Conservation (phyloP, 2,113 vertebrate species). For the Okapia johnstoni region DNA sequence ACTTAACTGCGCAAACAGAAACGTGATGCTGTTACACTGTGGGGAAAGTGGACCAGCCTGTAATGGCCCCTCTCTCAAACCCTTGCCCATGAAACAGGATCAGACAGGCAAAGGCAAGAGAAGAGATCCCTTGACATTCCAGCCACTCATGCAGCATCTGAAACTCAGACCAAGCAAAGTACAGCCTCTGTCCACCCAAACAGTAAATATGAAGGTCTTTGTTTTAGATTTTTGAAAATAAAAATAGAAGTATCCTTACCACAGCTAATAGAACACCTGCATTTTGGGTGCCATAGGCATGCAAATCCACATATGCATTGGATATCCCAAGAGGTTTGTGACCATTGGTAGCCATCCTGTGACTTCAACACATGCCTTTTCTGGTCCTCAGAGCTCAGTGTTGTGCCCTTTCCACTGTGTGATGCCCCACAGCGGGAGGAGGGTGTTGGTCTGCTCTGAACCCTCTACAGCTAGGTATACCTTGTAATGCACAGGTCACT, state of each 20-base stretch:
- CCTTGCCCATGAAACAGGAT: background rate
- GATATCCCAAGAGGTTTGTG: background rate
- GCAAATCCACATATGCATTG: background rate
- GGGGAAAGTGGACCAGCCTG: background rate
- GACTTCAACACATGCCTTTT: background rate
- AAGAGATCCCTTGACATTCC: background rate
- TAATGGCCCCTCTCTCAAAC: background rate
- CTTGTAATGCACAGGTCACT: background rate
- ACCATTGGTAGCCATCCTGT: background rate
- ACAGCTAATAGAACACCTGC: background rate
- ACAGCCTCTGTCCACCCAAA: background rate
- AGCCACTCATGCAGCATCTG: background rate
- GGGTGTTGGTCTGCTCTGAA: background rate
- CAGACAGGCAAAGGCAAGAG: background rate
- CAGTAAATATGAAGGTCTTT: background rate
- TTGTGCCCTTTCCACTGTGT: background rate
- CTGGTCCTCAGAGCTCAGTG: background rate
- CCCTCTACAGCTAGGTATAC: background rate
- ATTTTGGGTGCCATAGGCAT: background rate
- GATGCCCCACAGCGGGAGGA: background rate
- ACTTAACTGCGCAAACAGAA: background rate
- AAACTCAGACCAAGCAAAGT: background rate
- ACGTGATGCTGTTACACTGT: background rate
- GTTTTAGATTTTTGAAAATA: background rate
- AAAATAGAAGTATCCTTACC: background rate